Percentiles rank a stretch among this genome's conserved stretches.
These are phyloP conservation scores for Lasioglossum malachurum DNA, from an alignment of 2,888 invertebrate species.

Conservation along the genomic window DNA sequence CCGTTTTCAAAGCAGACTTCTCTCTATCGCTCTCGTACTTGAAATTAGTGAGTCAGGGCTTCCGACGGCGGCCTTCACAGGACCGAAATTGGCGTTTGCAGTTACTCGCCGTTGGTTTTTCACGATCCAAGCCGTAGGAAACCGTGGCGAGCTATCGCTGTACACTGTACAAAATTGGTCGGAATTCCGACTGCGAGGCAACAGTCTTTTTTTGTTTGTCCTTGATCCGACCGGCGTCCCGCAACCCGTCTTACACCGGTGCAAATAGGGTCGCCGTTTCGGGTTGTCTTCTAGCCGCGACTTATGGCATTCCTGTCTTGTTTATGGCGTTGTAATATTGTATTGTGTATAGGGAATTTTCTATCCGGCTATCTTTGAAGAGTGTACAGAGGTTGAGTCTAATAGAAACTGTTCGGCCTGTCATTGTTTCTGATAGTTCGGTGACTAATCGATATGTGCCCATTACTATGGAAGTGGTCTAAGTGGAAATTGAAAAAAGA, in stretches of 20 bases:
- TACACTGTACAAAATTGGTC: neutral
- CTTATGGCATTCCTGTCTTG: too few species aligned
- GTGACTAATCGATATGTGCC: too few species aligned
- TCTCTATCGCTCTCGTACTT: slow-evolving; percentile 28
- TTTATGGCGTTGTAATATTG: too few species aligned
- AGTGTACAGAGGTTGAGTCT: neutral
- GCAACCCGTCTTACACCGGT: neutral
- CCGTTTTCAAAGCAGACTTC: slow-evolving; percentile 26
- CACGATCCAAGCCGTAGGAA: neutral
- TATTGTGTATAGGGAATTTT: neutral
- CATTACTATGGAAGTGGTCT: neutral
- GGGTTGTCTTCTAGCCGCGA: too few species aligned
- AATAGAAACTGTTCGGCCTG: neutral
- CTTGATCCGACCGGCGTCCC: slow-evolving; percentile 4
- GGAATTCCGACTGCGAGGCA: neutral
- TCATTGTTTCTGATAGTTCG: too few species aligned
- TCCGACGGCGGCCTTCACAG: slow-evolving; percentile 14
- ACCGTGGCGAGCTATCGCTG: neutral
- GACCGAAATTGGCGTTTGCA: slow-evolving; percentile 25
- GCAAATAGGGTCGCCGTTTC: neutral
- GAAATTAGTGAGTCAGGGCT: slow-evolving; percentile 46
- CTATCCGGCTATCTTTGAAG: neutral
- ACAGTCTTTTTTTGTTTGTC: slow-evolving; percentile 31
- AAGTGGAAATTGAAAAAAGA: too few species aligned
- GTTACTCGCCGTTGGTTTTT: slow-evolving; percentile 10